Evolutionary conservation across 2,888 invertebrate genomes (phyloP), one percentile per base, ranked within the genome.

Genomic region (Bellardia bayeri): DNA sequence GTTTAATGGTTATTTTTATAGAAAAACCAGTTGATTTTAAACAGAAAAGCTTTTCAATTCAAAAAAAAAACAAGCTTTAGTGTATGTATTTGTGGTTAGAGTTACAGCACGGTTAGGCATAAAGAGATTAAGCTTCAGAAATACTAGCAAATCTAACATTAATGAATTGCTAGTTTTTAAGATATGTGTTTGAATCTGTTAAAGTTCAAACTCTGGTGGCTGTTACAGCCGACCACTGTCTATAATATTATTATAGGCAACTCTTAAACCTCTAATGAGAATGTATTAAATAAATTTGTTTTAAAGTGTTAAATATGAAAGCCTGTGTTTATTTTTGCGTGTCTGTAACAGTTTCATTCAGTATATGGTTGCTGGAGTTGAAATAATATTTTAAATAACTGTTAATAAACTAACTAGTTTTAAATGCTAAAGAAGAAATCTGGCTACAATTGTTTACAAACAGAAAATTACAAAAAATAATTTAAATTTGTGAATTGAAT

Each of bases 211-310:
- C 13, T 13, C 11, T 13, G 13, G 11, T 45, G 11, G 2, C 13
- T 45, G 9, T 45, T 1, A 1, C 11, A 45, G 45, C 3, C 13
- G 11, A 45, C 13, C 11, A 3, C 45, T 45, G 45, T n/a, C n/a
- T n/a, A n/a, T 7, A n/a, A n/a, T 51, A n/a, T 45, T 4, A 51
- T 13, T n/a, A 51, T 1, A 51, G 33, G 9, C 30, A 37, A n/a
- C 37, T 37, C 37, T 63, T 63, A 63, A 75, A 69, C 66, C 82
- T 75, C 75, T 82, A 82, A 82, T 82, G 82, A 82, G 75, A 82
- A 68, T 82, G 69, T 69, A 75, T 82, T 82, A 82, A 82, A 82
- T 51, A 82, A 82, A 82, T 82, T 82, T 75, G 68, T 75, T 82
- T 82, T 75, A 82, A 82, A 82, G 68, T 75, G 75, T 68, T 51